Percentiles rank a stretch among this genome's conserved stretches.
Conservation (phyloP, 2,888 invertebrate genomes). For the Mythimna albipuncta region DNA sequence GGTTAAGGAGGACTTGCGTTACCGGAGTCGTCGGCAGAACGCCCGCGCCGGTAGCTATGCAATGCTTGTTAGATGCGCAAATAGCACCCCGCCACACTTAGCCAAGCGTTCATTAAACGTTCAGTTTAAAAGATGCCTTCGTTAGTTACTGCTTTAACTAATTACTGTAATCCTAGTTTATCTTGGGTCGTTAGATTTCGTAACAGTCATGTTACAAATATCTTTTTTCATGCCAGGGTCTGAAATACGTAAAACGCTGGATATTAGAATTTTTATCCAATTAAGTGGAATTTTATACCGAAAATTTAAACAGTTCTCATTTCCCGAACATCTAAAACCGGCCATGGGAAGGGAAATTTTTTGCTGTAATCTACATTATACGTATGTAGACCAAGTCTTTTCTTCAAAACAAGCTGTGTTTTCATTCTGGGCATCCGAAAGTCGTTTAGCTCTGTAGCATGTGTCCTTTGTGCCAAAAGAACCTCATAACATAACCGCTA, state of each 20-base stretch:
- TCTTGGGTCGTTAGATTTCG: background rate
- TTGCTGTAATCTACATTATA: constrained; percentile 8
- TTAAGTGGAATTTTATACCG: background rate
- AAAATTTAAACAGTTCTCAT: background rate
- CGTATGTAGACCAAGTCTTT: constrained; percentile 27
- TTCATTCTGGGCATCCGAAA: constrained; percentile 50
- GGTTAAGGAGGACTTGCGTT: constrained; percentile 51
- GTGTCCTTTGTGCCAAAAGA: constrained; percentile 48
- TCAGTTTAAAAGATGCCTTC: constrained; percentile 22
- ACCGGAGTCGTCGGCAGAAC: constrained; percentile 52
- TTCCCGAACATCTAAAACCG: background rate
- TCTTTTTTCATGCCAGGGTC: background rate
- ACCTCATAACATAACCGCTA: constrained; percentile 25
- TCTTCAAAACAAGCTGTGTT: constrained; percentile 55
- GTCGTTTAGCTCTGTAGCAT: constrained; percentile 52
- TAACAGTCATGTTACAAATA: background rate
- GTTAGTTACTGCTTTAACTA: constrained; percentile 2
- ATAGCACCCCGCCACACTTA: constrained; percentile 40
- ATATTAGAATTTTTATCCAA: background rate
- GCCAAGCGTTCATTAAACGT: constrained; percentile 34
- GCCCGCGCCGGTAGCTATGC: constrained; percentile 39
- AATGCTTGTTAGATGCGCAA: constrained; percentile 51
- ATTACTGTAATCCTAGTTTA: background rate
- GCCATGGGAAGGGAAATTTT: background rate
- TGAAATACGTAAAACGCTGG: background rate